A percentile compares a stretch with the other conserved stretches of the same genome.
phyloP scores from a whole-genome alignment of 2,113 vertebrate genomes.

The Heloderma charlesbogerti region DNA sequence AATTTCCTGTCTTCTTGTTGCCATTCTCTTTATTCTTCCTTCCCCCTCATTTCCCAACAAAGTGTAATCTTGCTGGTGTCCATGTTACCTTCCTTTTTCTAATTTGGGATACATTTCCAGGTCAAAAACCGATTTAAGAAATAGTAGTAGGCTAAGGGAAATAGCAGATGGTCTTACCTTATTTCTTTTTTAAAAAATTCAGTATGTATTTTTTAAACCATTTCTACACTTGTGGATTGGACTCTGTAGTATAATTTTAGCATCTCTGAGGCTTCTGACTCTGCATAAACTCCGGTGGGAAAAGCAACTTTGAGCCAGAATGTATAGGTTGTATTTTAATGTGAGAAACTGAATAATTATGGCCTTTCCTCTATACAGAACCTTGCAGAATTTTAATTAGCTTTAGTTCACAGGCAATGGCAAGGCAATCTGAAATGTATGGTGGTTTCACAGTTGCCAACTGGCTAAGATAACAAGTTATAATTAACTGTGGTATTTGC shows the following conservation, averaged over 20 bases:
- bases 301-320: constrained; percentile 1
- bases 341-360: constrained; percentile 16
- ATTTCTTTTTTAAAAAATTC: constrained; percentile 1
- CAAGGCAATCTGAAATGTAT: constrained; percentile 28
- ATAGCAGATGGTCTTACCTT: background rate
- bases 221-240: background rate
- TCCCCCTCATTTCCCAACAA: background rate
- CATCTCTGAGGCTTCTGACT: background rate
- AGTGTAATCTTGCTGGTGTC: background rate
- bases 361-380: constrained; percentile 9
- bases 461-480: constrained; percentile 35
- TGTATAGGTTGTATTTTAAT: background rate
- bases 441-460: constrained; percentile 33
- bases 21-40: background rate
- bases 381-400: constrained; percentile 33
- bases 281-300: background rate
- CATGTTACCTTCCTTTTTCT: background rate
- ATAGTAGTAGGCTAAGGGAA: background rate
- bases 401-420: constrained; percentile 28
- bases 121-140: background rate
- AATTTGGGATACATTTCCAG: background rate
- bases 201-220: background rate
- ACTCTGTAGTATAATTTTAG: constrained; percentile 19
- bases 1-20: background rate
- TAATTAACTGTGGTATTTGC: constrained; percentile 33